A percentile compares a stretch with the other conserved stretches of the same genome.
These are phyloP conservation scores for Gila orcuttii DNA, from an alignment of 2,113 vertebrate genomes.

Conservation along the genomic window DNA sequence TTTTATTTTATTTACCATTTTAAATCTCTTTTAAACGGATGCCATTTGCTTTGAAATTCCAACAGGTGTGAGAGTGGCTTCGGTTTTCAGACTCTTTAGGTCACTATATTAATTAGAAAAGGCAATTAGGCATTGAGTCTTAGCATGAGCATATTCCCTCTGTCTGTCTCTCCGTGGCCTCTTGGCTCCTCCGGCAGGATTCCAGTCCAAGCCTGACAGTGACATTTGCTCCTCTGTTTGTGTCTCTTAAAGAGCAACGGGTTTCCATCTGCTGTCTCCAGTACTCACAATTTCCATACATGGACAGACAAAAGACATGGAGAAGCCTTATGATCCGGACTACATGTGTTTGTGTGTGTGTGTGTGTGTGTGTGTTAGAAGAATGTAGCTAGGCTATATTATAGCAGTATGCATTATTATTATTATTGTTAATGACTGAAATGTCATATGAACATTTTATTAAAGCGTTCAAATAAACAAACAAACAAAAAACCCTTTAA, in stretches of 20 bases:
- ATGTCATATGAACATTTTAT: not conserved
- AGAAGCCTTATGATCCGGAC: not conserved
- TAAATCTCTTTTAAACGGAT: not conserved
- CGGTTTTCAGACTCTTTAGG: not conserved
- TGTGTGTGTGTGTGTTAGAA: not conserved
- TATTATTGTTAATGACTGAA: too few relatives aligned
- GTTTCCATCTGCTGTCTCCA: constrained; percentile 42
- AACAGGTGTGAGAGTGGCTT: not conserved
- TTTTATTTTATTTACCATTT: not conserved
- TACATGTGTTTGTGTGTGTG: not conserved
- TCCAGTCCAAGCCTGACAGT: constrained; percentile 13
- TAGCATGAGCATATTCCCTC: not conserved
- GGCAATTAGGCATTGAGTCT: not conserved
- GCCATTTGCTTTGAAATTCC: not conserved
- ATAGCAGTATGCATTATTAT: not conserved
- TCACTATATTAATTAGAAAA: not conserved
- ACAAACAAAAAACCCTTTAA: not conserved
- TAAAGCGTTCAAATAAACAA: not conserved
- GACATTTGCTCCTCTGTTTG: constrained; percentile 25
- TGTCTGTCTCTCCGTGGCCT: not conserved
- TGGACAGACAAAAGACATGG: not conserved
- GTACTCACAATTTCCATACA: not conserved
- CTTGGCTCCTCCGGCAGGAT: constrained; percentile 25
- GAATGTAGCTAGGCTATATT: not conserved
- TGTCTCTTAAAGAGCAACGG: not conserved